Evolutionary conservation across 2,113 vertebrate genomes (phyloP).

Genomic region (Prolemur simus): DNA sequence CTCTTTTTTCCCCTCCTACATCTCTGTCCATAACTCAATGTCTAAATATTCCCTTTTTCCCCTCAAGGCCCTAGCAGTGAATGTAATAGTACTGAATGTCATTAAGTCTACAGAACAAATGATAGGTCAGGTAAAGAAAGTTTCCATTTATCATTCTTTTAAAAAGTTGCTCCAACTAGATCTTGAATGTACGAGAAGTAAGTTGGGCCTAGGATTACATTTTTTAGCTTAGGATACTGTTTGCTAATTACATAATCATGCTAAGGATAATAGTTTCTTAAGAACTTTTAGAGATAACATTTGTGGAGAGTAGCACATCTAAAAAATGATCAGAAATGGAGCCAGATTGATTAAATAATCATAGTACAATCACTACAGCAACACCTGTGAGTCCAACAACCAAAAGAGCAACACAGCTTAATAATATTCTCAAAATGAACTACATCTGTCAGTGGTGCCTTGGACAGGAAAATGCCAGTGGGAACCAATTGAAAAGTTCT

Average conservation of each 20-base stretch:
- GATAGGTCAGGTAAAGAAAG: slow-evolving; percentile 36
- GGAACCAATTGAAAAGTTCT: slow-evolving; percentile 36
- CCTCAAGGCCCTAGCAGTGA: background rate
- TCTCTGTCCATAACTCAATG: slow-evolving; percentile 45
- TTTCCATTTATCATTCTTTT: slow-evolving; percentile 55
- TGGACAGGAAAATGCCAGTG: slow-evolving; percentile 16
- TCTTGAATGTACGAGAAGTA: slow-evolving; percentile 4
- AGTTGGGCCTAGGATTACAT: background rate
- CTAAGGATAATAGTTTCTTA: slow-evolving; percentile 52
- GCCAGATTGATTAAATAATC: background rate
- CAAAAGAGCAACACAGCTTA: slow-evolving; percentile 34
- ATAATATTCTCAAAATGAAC: slow-evolving; percentile 58
- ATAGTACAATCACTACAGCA: background rate
- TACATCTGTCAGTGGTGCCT: background rate
- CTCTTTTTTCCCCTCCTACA: background rate
- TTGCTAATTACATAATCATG: background rate
- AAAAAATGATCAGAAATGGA: background rate
- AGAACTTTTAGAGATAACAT: background rate
- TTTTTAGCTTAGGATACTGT: background rate
- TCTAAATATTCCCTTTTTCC: background rate
- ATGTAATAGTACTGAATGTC: background rate
- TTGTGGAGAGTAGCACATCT: background rate
- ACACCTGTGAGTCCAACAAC: slow-evolving; percentile 34
- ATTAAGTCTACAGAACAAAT: slow-evolving; percentile 69
- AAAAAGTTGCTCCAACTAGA: background rate